Conservation (phyloP, 2,888 invertebrate genomes). For the Leptopterna dolabrata region DNA sequence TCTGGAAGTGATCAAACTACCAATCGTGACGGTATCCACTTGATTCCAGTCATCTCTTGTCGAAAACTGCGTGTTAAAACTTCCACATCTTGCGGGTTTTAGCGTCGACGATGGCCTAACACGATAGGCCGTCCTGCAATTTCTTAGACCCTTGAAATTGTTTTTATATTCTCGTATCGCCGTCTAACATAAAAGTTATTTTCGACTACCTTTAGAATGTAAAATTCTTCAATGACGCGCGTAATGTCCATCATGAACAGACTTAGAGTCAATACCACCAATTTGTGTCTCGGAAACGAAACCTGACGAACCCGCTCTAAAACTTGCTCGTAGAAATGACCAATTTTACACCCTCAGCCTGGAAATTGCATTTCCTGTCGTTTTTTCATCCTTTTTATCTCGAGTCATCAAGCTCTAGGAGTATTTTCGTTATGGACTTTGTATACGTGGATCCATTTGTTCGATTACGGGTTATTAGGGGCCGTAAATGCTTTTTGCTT, state of each 20-base stretch:
- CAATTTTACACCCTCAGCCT: background rate
- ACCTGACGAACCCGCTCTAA: background rate
- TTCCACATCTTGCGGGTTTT: background rate
- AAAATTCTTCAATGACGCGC: background rate
- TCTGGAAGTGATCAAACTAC: background rate
- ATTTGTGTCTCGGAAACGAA: background rate
- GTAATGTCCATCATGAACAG: background rate
- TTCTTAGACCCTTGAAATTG: background rate
- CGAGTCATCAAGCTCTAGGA: background rate
- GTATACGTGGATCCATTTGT: conserved; percentile 24
- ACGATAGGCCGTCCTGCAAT: background rate
- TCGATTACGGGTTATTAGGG: conserved; percentile 24
- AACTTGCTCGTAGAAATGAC: background rate
- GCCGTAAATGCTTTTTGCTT: conserved; percentile 21
- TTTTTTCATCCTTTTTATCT: background rate
- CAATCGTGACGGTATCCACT: background rate
- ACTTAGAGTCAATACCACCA: background rate
- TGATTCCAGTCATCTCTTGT: background rate
- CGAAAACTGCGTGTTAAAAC: background rate
- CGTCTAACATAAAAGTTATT: background rate
- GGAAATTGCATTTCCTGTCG: conserved; percentile 18
- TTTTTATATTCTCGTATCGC: background rate
- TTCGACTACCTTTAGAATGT: background rate
- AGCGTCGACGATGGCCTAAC: background rate
- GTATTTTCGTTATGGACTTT: background rate